Conservation (phyloP, 2,113 vertebrate species). For the Macquaria australasica region DNA sequence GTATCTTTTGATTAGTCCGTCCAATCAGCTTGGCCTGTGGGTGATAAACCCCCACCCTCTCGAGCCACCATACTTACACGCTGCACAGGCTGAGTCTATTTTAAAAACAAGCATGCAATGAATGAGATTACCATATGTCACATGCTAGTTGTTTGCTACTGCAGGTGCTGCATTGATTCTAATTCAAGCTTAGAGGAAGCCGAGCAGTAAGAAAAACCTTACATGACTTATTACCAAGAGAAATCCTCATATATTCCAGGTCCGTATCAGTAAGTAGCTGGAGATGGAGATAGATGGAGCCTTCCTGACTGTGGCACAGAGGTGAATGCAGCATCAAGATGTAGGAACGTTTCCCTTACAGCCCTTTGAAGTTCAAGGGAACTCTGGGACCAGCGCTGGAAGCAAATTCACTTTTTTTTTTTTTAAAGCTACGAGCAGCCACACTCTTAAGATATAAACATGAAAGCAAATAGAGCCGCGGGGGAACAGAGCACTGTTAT, state of each 20-base stretch:
- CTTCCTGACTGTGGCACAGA: constrained; percentile 52
- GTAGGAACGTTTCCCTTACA: constrained; percentile 62
- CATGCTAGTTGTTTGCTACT: constrained; percentile 11
- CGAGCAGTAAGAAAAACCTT: constrained; percentile 27
- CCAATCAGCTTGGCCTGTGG: constrained; percentile 43
- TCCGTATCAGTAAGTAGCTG: constrained; percentile 20
- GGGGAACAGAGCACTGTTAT: constrained; percentile 53
- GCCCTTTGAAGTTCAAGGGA: constrained; percentile 73
- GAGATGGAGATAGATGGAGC: constrained; percentile 60
- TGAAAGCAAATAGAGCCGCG: constrained; percentile 68
- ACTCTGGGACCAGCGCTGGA: constrained; percentile 64
- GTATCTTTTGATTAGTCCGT: constrained; percentile 54
- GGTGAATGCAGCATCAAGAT: constrained; percentile 58
- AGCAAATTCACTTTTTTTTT: constrained; percentile 55
- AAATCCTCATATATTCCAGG: constrained; percentile 30
- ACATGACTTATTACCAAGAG: constrained; percentile 6
- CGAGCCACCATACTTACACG: background rate
- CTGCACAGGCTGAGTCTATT: background rate
- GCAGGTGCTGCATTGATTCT: background rate
- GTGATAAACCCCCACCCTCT: constrained; percentile 20
- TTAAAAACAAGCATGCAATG: constrained; percentile 9
- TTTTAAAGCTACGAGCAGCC: constrained; percentile 42
- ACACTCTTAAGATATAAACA: constrained; percentile 67
- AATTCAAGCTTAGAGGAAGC: background rate
- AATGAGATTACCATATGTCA: constrained; percentile 7